Evolutionary conservation across 2,797 vertebrate species (phyloP).

Genomic region (Cryptoprocta ferox): DNA sequence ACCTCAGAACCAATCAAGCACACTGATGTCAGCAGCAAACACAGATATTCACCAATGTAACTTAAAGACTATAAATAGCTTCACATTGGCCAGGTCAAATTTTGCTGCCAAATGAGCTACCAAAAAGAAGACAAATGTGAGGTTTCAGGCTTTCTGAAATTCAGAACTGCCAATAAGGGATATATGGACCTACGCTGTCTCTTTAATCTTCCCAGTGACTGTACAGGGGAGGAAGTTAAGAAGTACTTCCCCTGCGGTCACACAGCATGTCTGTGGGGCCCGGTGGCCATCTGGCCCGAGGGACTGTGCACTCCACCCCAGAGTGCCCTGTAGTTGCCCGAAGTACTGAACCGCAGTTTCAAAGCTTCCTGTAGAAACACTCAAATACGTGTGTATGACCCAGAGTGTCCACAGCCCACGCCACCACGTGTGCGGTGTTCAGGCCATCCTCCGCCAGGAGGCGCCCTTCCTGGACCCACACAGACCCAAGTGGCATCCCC

Average conservation of each 20-base stretch:
- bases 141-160: neutral
- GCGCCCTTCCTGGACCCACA: neutral
- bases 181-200: neutral
- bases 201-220: neutral
- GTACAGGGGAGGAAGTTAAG: neutral
- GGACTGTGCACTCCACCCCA: neutral
- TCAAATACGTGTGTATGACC: neutral
- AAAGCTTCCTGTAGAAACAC: slow-evolving; percentile 56
- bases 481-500: neutral
- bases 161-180: neutral
- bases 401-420: slow-evolving; percentile 38
- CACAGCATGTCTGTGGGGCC: rapidly evolving
- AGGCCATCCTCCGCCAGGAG: neutral
- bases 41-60: neutral
- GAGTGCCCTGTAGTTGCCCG: neutral
- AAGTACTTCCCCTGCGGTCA: neutral
- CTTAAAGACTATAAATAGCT: neutral
- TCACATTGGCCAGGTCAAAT: neutral
- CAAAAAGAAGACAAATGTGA: neutral
- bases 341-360: neutral
- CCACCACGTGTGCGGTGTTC: neutral
- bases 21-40: neutral
- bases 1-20: neutral
- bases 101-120: neutral
- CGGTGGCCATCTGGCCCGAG: neutral